Percentiles rank a stretch among this genome's conserved stretches.
phyloP scores from a whole-genome alignment of 2,888 invertebrate genomes.

The Ormyrus thymus region DNA sequence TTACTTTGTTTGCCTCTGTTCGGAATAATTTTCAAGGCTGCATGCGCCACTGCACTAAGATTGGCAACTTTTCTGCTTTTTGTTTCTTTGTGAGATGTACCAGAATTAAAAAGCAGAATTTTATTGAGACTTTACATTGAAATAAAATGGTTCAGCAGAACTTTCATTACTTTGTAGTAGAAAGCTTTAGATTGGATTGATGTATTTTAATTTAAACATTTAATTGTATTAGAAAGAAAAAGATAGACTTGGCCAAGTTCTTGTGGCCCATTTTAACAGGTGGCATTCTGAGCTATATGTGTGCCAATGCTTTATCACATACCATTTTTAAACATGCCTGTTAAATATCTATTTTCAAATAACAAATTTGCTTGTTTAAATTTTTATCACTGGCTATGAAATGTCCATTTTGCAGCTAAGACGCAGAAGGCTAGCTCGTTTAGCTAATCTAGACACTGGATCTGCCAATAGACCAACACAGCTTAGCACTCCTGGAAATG shows the following conservation, averaged over 20 bases:
- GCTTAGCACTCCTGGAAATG: constrained; percentile 3
- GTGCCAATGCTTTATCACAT: constrained; percentile 45
- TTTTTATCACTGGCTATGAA: neutral
- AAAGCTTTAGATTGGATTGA: neutral
- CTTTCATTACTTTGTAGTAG: neutral
- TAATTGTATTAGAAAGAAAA: constrained; percentile 14
- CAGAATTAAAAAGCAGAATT: neutral
- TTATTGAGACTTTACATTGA: neutral
- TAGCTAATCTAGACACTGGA: constrained; percentile 80
- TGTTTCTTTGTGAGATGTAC: neutral
- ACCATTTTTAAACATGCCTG: constrained; percentile 10
- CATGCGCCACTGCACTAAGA: constrained; percentile 6
- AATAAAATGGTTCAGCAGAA: neutral
- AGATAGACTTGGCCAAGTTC: constrained; percentile 40
- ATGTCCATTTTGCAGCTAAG: constrained; percentile 79
- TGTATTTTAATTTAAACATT: constrained; percentile 10
- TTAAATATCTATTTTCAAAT: constrained; percentile 14
- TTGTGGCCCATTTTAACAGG: constrained; percentile 53
- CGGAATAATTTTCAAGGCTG: constrained; percentile 42
- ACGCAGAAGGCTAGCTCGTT: constrained; percentile 84
- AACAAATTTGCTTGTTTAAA: constrained; percentile 1
- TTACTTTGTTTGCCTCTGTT: constrained; percentile 36
- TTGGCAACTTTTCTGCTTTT: constrained; percentile 34
- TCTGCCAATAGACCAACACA: constrained; percentile 9
- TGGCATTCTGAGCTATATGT: constrained; percentile 31